Base-by-base conservation (phyloP, 2,888 invertebrate genomes). In the Eueremaeus valkanovi region DNA sequence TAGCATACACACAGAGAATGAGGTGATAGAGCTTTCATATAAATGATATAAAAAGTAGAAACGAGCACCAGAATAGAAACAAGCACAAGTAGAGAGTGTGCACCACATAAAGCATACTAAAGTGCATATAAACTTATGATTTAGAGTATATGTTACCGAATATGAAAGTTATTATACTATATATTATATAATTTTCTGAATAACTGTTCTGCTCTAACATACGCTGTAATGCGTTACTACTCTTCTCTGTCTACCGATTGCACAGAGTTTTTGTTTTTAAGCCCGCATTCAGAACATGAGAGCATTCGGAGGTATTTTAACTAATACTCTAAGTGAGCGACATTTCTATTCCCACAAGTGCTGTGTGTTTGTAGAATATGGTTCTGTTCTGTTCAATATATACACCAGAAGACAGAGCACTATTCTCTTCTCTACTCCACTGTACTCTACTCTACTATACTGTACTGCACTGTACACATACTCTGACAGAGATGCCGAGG, bases 301-400 rank as follows among this genome's bases (percentile, higher is more conserved):
- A n/a, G n/a, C n/a, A n/a, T 68, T 40, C 36, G 40, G 40, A 68
- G 68, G 68, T 68, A 68, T 68, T 68, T 36, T 21, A 24, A 68
- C 68, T 68, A 68, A 68, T 68, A 68, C 68, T 40, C 40, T 68
- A 68, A 68, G 68, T 68, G 68, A 68, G 21, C 68, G 68, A 66
- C 68, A 68, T 68, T 68, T 40, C 68, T 68, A 68, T 68, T 68
- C 68, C 68, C 68, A 68, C 68, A 68, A 68, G 68, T 68, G 68
- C 68, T 68, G 21, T 33, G 33, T 68, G 68, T 42, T 40, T 40
- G 42, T 40, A 68, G 68, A 68, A 68, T 40, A 68, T 68, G 40
- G n/a, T 68, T 61, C 61, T 16, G n/a, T 61, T 31, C 33, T 49
- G 49, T n/a, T 42, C 8, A n/a, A n/a, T n/a, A n/a, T n/a, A n/a